These are phyloP conservation scores for Emys orbicularis DNA, from an alignment of 2,797 vertebrate genomes.

Conservation along the genomic window DNA sequence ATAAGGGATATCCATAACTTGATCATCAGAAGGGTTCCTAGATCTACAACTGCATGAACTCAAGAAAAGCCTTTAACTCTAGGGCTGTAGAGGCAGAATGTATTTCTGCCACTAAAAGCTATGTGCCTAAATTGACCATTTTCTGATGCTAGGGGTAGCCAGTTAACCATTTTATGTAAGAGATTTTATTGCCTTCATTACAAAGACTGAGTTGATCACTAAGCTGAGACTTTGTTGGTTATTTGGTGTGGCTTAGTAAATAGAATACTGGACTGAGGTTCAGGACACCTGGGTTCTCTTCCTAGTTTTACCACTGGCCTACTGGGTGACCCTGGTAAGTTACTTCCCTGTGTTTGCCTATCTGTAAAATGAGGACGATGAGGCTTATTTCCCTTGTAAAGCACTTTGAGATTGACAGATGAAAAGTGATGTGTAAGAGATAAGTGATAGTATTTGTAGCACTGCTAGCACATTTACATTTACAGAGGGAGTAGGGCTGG, in stretches of 20 bases:
- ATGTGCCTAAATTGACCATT: background rate
- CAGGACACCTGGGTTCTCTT: background rate
- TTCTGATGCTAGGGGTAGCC: background rate
- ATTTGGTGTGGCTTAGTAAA: background rate
- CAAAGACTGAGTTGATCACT: background rate
- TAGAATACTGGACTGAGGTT: background rate
- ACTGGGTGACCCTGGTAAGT: background rate
- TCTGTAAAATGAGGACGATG: background rate
- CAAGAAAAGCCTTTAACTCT: background rate
- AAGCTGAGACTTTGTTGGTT: background rate
- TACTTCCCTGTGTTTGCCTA: background rate
- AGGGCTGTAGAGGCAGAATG: background rate
- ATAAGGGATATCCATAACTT: background rate
- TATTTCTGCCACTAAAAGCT: background rate
- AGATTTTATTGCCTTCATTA: background rate
- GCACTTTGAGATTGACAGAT: background rate
- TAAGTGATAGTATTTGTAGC: background rate
- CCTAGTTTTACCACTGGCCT: background rate
- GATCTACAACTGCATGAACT: background rate
- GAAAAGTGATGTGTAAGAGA: background rate
- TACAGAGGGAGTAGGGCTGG: too few relatives aligned
- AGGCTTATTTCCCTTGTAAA: background rate
- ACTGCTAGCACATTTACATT: background rate
- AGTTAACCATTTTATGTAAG: background rate
- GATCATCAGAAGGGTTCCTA: background rate